Conservation (phyloP, 2,113 vertebrate species). For the Pipra filicauda region DNA sequence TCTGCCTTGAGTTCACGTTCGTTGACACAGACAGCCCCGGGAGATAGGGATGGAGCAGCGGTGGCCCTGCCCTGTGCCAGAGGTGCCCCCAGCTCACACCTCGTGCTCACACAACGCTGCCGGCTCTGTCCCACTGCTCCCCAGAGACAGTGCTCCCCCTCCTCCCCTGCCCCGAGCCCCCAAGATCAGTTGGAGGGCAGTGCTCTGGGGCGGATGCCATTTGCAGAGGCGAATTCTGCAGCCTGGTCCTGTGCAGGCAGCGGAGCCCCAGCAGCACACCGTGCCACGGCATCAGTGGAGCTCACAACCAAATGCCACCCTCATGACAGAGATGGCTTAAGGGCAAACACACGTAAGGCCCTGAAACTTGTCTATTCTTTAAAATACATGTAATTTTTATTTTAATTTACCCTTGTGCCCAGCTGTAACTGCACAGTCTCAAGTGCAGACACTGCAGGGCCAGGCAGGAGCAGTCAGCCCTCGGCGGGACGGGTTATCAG, state of each 20-base stretch:
- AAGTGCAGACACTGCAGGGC: neutral
- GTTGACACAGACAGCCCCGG: neutral
- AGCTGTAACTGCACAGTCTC: neutral
- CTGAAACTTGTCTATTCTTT: neutral
- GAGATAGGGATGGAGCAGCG: neutral
- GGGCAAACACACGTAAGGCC: neutral
- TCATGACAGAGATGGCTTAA: neutral
- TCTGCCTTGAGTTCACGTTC: slow-evolving; percentile 17
- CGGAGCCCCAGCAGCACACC: neutral
- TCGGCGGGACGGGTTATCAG: neutral
- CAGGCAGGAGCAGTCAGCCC: neutral
- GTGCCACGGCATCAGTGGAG: neutral
- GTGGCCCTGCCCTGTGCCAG: rapidly evolving
- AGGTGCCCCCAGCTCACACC: neutral
- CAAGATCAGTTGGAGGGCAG: neutral
- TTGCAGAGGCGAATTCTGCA: neutral
- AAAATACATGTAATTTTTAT: neutral
- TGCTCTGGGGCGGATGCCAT: neutral
- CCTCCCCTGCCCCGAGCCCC: neutral
- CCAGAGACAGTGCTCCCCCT: neutral
- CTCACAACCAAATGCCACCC: neutral
- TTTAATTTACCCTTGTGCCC: neutral
- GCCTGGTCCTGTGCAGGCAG: neutral
- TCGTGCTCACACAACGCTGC: neutral
- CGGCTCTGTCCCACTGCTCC: neutral